Evolutionary conservation across 2,888 invertebrate genomes (phyloP), one percentile per base, ranked within the genome.

Genomic region (Cosmia trapezina): DNA sequence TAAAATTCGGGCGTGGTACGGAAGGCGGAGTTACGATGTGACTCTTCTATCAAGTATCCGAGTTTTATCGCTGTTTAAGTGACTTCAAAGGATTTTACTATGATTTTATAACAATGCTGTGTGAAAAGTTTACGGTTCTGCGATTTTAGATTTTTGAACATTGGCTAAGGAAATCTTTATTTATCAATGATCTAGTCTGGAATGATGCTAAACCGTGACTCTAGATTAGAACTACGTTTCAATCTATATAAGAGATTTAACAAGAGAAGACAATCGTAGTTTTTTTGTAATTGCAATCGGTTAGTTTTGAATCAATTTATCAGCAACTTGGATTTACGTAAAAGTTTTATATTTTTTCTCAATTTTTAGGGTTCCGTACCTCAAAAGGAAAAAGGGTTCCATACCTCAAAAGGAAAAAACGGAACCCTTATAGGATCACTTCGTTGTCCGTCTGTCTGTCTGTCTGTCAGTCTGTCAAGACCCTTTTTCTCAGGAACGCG

Each of bases 1-100:
- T 87, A 86, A 87, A 88, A 81, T 86, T 86, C 66, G 75, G 79
- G 78, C 68, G 78, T 65, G 78, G 62, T 73, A 69, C 67, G 65
- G 67, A 76, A 69, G 56, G 59, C 61, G 45, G 66, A 70, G 83
- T 80, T 81, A 76, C 65, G 81, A 76, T 64, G 80, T 28, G 70
- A 64, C 64, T 73, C 70, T 76, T 64, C 33, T 77, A 75, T 76
- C 54, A 70, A 76, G 78, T 69, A 37, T 75, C 53, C 11, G 49
- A 76, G 56, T 82, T 83, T 78, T 84, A 79, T 80, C 45, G 59
- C 17, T 47, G 56, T 68, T 73, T 59, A 76, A 81, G 66, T 60
- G 76, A 73, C 62, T 77, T 65, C 53, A 73, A 70, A 59, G 66
- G 66, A 76, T 70, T 76, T 82, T 43, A 33, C 51, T 70, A 59